Evolutionary conservation across 2,888 invertebrate species (phyloP).

Genomic region (Troglohyphantes excavatus): DNA sequence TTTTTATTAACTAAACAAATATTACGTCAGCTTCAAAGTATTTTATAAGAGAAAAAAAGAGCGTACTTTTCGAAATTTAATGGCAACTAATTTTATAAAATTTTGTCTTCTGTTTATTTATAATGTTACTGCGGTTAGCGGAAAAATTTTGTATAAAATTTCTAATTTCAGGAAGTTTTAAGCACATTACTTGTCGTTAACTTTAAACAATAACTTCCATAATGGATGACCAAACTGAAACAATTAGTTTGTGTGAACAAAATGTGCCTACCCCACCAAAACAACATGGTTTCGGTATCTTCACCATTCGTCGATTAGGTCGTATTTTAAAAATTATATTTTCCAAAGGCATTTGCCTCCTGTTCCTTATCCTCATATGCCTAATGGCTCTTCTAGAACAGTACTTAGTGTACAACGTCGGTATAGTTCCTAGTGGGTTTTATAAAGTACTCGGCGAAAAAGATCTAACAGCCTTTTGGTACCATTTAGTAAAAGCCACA

Average conservation of each 20-base stretch:
- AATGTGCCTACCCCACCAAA: background rate
- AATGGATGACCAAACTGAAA: conserved; percentile 44
- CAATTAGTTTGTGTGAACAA: conserved; percentile 33
- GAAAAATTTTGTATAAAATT: background rate
- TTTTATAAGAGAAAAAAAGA: too few species aligned
- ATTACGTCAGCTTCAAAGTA: too few species aligned
- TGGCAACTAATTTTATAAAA: background rate
- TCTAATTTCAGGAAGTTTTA: background rate
- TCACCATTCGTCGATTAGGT: conserved; percentile 52
- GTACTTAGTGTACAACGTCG: conserved; percentile 84
- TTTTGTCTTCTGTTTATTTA: background rate
- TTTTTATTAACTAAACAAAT: too few species aligned
- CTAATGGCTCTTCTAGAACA: conserved; percentile 81
- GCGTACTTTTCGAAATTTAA: too few species aligned
- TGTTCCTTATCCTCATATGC: conserved; percentile 58
- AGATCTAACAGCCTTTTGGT: conserved; percentile 83
- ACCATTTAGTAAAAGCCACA: conserved; percentile 73
- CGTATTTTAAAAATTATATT: conserved; percentile 64
- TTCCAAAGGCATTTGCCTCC: conserved; percentile 12
- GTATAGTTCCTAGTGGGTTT: conserved; percentile 84
- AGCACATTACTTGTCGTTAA: background rate
- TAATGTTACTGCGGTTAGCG: background rate
- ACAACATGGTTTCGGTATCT: conserved; percentile 45
- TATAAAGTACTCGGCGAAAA: conserved; percentile 84
- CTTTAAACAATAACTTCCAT: background rate